Conservation (phyloP, 1,140 invertebrate genomes). For the Aricia agestis region DNA sequence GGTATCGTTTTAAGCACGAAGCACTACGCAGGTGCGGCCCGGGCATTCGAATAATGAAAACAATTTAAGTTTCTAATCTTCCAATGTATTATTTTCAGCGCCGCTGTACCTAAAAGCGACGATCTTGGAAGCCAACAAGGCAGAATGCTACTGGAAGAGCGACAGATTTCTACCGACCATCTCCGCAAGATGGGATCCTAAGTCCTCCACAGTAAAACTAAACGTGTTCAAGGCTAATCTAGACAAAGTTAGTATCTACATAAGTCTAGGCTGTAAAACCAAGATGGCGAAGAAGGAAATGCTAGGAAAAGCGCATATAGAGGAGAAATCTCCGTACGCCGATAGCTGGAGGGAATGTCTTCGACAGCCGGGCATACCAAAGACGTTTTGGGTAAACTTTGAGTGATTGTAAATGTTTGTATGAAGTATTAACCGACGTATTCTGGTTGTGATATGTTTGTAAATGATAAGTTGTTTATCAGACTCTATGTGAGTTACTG, state of each 20-base stretch:
- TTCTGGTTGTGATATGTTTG: not conserved
- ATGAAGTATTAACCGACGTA: not conserved
- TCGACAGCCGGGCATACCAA: slow-evolving; percentile 61
- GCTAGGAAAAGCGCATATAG: slow-evolving; percentile 66
- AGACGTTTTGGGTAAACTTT: slow-evolving; percentile 72
- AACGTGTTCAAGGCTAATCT: slow-evolving; percentile 65
- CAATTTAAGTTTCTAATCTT: too few species aligned
- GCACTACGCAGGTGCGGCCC: too few species aligned
- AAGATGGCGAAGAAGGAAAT: slow-evolving; percentile 75
- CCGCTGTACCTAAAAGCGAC: slow-evolving; percentile 86
- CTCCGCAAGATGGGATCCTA: slow-evolving; percentile 78
- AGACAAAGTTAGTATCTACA: slow-evolving; percentile 69
- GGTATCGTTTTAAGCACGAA: too few species aligned
- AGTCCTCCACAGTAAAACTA: slow-evolving; percentile 68
- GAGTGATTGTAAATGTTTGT: slow-evolving; percentile 38
- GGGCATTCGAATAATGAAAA: too few species aligned
- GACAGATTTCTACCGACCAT: slow-evolving; percentile 83
- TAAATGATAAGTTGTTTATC: too few species aligned
- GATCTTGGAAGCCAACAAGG: slow-evolving; percentile 81
- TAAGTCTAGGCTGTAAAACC: slow-evolving; percentile 71
- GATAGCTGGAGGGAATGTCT: slow-evolving; percentile 67
- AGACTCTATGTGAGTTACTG: too few species aligned
- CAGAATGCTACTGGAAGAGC: slow-evolving; percentile 86
- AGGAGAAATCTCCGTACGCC: slow-evolving; percentile 58
- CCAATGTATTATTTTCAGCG: slow-evolving; percentile 54